Base-by-base conservation (phyloP, 1,140 invertebrate genomes). In the Aphaenogaster ashmeadi region DNA sequence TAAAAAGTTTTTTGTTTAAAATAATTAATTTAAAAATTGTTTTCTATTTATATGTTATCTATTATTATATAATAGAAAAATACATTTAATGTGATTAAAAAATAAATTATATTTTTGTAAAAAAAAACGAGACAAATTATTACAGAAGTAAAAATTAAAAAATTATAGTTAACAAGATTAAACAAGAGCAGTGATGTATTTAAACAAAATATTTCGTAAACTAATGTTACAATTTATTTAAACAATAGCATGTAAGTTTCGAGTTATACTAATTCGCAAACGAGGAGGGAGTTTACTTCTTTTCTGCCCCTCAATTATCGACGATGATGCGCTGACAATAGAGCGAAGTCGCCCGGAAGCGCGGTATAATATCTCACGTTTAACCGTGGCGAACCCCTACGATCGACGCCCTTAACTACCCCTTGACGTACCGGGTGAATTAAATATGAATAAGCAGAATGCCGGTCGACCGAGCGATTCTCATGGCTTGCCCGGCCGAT, bases 371-470 rank as follows among this genome's bases (percentile, higher is more conserved):
- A 80, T 84, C 74, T 64, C 81, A 88, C 89, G 75, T 83, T 91
- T 91, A 87, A 62, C 75, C 89, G n/a, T 87, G 62, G 79, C 52
- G 50, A 75, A 77, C 86, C 88, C 81, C 77, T 75, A 67, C 86
- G 79, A 90, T 90, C 77, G 69, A 66, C 69, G 77, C 50, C 33
- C 78, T 72, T 81, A 75, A 89, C 84, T 78, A 84, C 78, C 89
- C 75, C 90, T 90, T 85, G 85, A 91, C 84, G 79, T 84, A 79
- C 78, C 78, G 62, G 21, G 27, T 87, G 90, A 87, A 91, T 91
- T 89, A 91, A 91, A 91, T 91, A 91, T 91, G 90, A 91, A 91
- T 91, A 88, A 84, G 75, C 87, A 56, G 54, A 74, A 66, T 66
- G 78, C 33, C 54, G 62, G 67, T 41, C 80, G 75, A 86, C 62